phyloP scores from a whole-genome alignment of 2,113 vertebrate species.

The Murina feae region DNA sequence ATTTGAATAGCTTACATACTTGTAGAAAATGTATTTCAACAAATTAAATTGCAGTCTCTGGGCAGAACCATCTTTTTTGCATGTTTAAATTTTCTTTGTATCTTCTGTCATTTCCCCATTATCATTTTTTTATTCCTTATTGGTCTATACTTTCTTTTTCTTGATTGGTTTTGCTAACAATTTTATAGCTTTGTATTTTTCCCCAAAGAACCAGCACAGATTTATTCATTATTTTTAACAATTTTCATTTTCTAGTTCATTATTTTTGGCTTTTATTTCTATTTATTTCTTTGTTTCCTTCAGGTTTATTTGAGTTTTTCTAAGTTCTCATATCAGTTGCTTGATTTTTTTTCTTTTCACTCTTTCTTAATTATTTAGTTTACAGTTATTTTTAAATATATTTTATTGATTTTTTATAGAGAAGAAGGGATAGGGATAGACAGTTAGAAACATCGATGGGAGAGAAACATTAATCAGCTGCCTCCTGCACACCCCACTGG shows the following conservation, averaged over 20 bases:
- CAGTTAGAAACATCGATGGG: too few species aligned
- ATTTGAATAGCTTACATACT: not conserved
- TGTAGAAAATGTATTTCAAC: not conserved
- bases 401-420: too few species aligned
- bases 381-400: not conserved
- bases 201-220: not conserved
- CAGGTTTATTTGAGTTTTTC: not conserved
- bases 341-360: not conserved
- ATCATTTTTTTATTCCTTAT: conserved; percentile 29
- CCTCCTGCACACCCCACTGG: too few species aligned
- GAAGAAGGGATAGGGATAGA: too few species aligned
- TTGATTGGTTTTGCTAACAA: not conserved
- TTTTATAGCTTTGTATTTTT: not conserved
- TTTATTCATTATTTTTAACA: conserved; percentile 5
- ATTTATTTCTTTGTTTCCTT: not conserved
- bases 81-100: not conserved
- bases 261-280: not conserved
- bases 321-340: not conserved
- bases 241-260: not conserved
- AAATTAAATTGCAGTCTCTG: conserved; percentile 16
- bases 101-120: not conserved
- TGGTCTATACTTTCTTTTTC: not conserved
- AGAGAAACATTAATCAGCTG: too few species aligned
- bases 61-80: not conserved
- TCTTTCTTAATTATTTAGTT: not conserved